Conservation (phyloP, 2,113 vertebrate species). For the Sterna hirundo region DNA sequence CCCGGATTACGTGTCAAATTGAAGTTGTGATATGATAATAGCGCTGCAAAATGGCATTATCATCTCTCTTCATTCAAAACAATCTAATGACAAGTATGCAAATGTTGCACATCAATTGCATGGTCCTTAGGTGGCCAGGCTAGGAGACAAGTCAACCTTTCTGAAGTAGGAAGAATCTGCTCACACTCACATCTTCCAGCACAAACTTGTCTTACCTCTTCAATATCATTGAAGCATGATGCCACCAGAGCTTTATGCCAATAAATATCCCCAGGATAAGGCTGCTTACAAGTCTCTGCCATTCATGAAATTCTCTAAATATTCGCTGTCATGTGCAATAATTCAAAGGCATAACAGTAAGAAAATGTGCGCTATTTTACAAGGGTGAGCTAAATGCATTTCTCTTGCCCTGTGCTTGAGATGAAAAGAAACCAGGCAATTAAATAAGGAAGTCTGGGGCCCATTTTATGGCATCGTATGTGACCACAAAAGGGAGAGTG, state of each 20-base stretch:
- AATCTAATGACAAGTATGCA: background rate
- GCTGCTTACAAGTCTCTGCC: background rate
- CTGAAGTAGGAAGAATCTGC: background rate
- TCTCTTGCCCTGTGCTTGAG: background rate
- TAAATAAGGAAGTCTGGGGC: conserved; percentile 1
- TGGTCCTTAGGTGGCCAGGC: background rate
- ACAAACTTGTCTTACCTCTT: conserved; percentile 7
- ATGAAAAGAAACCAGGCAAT: conserved; percentile 30
- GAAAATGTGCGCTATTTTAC: conserved; percentile 14
- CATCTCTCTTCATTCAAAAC: background rate
- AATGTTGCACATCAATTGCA: background rate
- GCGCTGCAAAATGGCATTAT: background rate
- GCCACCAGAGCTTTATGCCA: background rate
- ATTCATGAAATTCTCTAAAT: conserved; percentile 40
- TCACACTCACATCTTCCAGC: background rate
- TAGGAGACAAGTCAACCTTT: background rate
- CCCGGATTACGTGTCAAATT: background rate
- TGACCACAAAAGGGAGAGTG: background rate
- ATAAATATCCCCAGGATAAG: conserved; percentile 22
- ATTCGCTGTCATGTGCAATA: background rate
- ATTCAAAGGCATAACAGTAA: conserved; percentile 29
- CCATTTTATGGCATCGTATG: conserved; percentile 1
- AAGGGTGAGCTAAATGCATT: background rate
- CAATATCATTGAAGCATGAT: background rate
- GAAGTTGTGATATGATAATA: background rate